phyloP scores from a whole-genome alignment of 2,113 vertebrate genomes.

The Thermophis baileyi region DNA sequence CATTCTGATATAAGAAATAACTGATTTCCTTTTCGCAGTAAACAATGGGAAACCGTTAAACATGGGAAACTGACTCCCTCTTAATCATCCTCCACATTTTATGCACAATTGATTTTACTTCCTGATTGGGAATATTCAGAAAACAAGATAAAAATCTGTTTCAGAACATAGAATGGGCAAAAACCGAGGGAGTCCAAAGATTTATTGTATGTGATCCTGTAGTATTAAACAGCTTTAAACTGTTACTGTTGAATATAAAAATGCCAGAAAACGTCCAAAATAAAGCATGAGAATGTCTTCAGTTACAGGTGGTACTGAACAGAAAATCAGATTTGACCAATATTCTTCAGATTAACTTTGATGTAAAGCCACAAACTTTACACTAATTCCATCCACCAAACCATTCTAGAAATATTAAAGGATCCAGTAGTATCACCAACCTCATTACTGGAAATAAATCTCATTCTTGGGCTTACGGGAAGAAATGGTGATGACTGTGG shows the following conservation, averaged over 20 bases:
- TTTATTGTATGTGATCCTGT: not conserved
- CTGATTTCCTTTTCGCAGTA: constrained; percentile 62
- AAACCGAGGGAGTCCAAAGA: not conserved
- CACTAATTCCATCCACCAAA: not conserved
- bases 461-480: not conserved
- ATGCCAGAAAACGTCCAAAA: not conserved
- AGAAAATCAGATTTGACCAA: not conserved
- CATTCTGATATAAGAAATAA: constrained; percentile 49
- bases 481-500: not conserved
- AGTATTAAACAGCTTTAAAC: not conserved
- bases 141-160: constrained; percentile 66
- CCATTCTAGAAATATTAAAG: not conserved
- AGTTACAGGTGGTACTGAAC: not conserved
- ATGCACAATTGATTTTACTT: constrained; percentile 68
- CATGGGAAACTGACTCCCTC: constrained; percentile 60
- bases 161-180: constrained; percentile 30
- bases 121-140: constrained; percentile 68
- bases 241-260: not conserved
- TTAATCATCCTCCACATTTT: constrained; percentile 61
- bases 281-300: not conserved
- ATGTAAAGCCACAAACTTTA: not conserved
- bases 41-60: constrained; percentile 57
- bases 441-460: not conserved
- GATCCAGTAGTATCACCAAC: not conserved
- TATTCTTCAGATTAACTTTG: not conserved